Evolutionary conservation across 2,113 vertebrate species (phyloP), one percentile per base, ranked within the genome.

Genomic region (Leuciscus idus): DNA sequence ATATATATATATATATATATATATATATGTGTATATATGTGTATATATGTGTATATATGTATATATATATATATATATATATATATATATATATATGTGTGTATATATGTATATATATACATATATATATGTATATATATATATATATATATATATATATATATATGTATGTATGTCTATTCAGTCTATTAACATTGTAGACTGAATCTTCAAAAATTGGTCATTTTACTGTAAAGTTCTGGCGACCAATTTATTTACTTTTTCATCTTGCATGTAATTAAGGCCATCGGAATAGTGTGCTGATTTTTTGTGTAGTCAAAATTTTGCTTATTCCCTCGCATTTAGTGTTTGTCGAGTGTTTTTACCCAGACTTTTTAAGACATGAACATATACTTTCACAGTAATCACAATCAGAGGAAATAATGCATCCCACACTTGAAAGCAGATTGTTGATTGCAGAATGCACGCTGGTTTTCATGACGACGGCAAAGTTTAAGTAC

Each of bases 371-470:
- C 70, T 3, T 73, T 73, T 73, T 73, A 46, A 73, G 26, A 39
- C 70, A 46, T 74, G 43, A 73, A 73, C 43, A 23, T 26, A 26
- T 46, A 46, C 70, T n/a, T 73, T 46, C 4, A 73, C 11, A 15
- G 5, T 74, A 26, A 74, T 74, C 72, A 74, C 72, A 74, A 48
- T 48, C 3, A 43, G 12, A 2, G 72, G 11, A 75, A 75, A 75
- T 75, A 3, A 50, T 28, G 23, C 43, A 46, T n/a, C 72, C 2
- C 13, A n/a, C 13, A 75, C n/a, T 75, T 75, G 43, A 75, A 28
- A 75, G n/a, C 11, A 48, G 43, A 48, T 74, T 48, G 72, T 74
- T 74, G 72, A 74, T 74, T 74, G 12, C 72, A 74, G 48, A 74
- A 26, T 8, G 2, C 43, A 48, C 1, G 5, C 72, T 46, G 23